Evolutionary conservation across 2,113 vertebrate species (phyloP).

Genomic region (Tupaia chinensis): DNA sequence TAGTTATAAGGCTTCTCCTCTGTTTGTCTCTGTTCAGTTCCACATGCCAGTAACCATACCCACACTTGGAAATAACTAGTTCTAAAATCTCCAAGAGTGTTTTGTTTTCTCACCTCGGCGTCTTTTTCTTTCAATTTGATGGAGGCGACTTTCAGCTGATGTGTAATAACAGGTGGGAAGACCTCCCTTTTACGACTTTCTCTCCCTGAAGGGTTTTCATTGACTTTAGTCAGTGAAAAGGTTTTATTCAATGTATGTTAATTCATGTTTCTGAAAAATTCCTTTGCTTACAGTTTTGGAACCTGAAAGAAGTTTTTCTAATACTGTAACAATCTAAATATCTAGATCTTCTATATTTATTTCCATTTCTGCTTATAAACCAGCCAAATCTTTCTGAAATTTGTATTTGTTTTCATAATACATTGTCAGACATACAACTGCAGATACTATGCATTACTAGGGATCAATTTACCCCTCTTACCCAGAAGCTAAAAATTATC

Average conservation of each 20-base stretch:
- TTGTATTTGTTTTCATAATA: neutral
- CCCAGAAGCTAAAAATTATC: neutral
- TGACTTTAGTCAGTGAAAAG: neutral
- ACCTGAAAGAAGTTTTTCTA: neutral
- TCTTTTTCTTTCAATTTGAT: neutral
- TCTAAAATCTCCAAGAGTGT: neutral
- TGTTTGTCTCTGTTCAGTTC: neutral
- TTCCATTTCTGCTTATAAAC: neutral
- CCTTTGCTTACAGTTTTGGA: neutral
- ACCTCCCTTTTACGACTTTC: neutral
- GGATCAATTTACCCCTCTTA: neutral
- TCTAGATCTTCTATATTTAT: neutral
- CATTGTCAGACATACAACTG: neutral
- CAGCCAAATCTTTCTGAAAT: neutral
- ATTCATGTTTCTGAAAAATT: neutral
- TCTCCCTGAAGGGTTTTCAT: neutral
- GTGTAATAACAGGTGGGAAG: neutral
- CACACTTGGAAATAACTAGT: neutral
- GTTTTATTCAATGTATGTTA: neutral
- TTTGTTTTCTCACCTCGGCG: neutral
- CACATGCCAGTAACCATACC: neutral
- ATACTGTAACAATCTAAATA: neutral
- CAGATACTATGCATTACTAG: neutral
- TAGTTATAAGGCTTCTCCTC: slow-evolving; percentile 45
- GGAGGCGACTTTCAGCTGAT: neutral